A percentile compares a stretch with the other conserved stretches of the same genome.
Conservation (phyloP, 2,888 invertebrate genomes). For the Eupithecia vulgata region DNA sequence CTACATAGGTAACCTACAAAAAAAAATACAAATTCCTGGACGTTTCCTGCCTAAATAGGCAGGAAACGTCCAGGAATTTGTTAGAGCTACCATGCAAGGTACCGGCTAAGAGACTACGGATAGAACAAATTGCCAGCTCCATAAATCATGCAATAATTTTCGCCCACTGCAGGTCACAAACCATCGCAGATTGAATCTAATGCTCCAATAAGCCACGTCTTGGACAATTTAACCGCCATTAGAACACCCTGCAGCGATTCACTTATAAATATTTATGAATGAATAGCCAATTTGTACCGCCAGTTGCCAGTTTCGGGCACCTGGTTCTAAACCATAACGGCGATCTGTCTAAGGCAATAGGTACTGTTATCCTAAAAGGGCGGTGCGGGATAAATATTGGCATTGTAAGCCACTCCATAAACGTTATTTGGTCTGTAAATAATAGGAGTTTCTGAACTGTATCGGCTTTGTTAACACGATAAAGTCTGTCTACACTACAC, state of each 20-base stretch:
- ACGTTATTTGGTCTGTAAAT: conserved; percentile 48
- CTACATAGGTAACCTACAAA: no score
- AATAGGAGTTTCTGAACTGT: conserved; percentile 47
- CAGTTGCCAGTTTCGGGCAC: conserved; percentile 48
- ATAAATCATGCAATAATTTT: conserved; percentile 71
- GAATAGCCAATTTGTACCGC: conserved; percentile 58
- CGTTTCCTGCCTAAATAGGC: no score
- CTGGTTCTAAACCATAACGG: conserved; percentile 61
- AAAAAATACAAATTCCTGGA: no score
- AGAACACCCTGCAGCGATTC: conserved; percentile 66
- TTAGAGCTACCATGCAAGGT: neutral
- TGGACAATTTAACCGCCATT: conserved; percentile 72
- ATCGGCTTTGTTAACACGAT: conserved; percentile 49
- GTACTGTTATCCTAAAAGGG: conserved; percentile 60
- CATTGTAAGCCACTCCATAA: conserved; percentile 59
- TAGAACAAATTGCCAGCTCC: conserved; percentile 63
- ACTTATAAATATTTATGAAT: conserved; percentile 75
- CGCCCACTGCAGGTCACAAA: conserved; percentile 60
- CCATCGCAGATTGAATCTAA: conserved; percentile 70
- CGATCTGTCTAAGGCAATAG: conserved; percentile 53
- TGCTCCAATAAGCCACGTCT: conserved; percentile 65
- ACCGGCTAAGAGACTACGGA: conserved; percentile 58
- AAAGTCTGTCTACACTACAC: conserved; percentile 44
- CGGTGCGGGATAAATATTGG: conserved; percentile 61
- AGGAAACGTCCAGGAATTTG: neutral